Evolutionary conservation across 2,888 invertebrate species (phyloP), one percentile per base, ranked within the genome.

Genomic region (Charanyca ferruginea): DNA sequence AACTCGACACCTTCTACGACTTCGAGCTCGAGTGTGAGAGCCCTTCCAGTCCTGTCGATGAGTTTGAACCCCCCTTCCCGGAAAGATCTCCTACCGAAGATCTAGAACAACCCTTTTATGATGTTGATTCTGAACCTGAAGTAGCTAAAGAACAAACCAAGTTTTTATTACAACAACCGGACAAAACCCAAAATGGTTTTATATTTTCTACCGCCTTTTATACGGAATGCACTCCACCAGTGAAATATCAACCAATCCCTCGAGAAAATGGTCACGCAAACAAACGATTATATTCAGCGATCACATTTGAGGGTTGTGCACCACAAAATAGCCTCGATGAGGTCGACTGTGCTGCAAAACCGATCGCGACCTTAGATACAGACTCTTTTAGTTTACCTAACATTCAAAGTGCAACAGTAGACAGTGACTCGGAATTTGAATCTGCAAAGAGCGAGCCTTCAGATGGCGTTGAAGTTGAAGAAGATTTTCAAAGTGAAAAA

Each of bases 11-110:
- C 7, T 97, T 96, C 85, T 96, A 96, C 85, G 97, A 97, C 89
- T 96, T 97, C 80, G 96, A 96, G 83, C 93, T 96, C 80, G 96
- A 97, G 79, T 94, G 96, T 64, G 97, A 97, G 74, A 97, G 97
- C 71, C 97, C 97, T 0, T 96, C 96, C 55, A 97, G 97, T 80
- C 97, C 97, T 0, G 96, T 96, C 54, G 97, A 97, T 75, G 96
- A 96, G 59, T 88, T 89, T 42, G 94, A 93, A 8, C 94, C 96
- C 76, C 90, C 95, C 57, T 96, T 96, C 86, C 89, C 96, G 66
- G 95, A 96, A 78, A 96, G 93, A 79, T 93, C 95, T 48, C 94
- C 95, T 51, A 92, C 91, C 65, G 96, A 93, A 35, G 67, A 73
- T 45, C 61, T 55, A 62, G 73, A 78, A 57, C 75, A 62, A 52